These are phyloP conservation scores for Poecilia wingei DNA, from an alignment of 2,797 vertebrate genomes.

Conservation along the genomic window DNA sequence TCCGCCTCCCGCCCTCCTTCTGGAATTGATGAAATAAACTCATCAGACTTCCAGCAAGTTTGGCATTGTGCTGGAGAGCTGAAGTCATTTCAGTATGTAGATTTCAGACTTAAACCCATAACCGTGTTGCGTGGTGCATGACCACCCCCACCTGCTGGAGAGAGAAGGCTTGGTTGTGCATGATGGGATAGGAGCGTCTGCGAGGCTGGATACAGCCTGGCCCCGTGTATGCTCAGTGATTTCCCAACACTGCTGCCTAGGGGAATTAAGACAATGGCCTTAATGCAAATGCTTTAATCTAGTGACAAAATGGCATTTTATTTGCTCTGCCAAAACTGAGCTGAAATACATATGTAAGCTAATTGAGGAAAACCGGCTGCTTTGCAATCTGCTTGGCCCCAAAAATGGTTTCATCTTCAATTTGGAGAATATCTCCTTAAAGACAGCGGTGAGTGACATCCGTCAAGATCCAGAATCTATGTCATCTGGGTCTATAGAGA, in stretches of 20 bases:
- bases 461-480: slow-evolving; percentile 60
- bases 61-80: slow-evolving; percentile 75
- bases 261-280: slow-evolving; percentile 74
- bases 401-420: slow-evolving; percentile 69
- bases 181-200: slow-evolving; percentile 75
- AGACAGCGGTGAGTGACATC: slow-evolving; percentile 61
- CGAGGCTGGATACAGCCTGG: slow-evolving; percentile 73
- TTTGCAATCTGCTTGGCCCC: slow-evolving; percentile 61
- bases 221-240: slow-evolving; percentile 65
- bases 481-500: slow-evolving; percentile 52
- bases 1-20: slow-evolving; percentile 36
- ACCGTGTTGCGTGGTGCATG: slow-evolving; percentile 75
- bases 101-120: slow-evolving; percentile 80
- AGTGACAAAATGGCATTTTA: slow-evolving; percentile 70
- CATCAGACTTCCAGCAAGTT: slow-evolving; percentile 79
- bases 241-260: slow-evolving; percentile 67
- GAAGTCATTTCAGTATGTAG: slow-evolving; percentile 81
- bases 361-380: slow-evolving; percentile 68
- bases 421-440: slow-evolving; percentile 57
- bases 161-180: slow-evolving; percentile 71
- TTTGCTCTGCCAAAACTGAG: slow-evolving; percentile 64
- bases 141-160: slow-evolving; percentile 80
- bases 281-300: slow-evolving; percentile 74
- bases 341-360: slow-evolving; percentile 73
- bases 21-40: slow-evolving; percentile 79